Percentiles rank a stretch among this genome's conserved stretches.
These are phyloP conservation scores for Gymnorhina tibicen DNA, from an alignment of 2,113 vertebrate species.

Conservation along the genomic window DNA sequence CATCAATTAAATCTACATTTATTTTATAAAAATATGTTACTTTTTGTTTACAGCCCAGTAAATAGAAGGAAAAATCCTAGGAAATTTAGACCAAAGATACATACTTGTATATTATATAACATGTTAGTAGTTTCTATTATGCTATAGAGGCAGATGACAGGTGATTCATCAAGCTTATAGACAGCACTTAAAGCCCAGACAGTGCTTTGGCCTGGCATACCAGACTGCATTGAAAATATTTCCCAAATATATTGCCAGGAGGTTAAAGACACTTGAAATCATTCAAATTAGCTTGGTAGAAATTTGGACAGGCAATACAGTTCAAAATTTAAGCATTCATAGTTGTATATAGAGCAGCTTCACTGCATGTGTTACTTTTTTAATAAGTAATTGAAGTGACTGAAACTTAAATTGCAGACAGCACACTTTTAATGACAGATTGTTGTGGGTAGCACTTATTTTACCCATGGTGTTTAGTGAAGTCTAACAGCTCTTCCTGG, in stretches of 20 bases:
- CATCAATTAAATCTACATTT: neutral
- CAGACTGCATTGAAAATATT: neutral
- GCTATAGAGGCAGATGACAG: neutral
- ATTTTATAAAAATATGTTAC: neutral
- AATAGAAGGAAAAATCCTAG: neutral
- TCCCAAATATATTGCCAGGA: neutral
- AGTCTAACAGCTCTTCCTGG: neutral
- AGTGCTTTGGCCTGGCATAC: neutral
- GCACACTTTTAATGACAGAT: neutral
- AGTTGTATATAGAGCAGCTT: neutral
- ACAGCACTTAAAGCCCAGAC: neutral
- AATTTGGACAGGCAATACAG: neutral
- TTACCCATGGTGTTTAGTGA: neutral
- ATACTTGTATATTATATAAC: neutral
- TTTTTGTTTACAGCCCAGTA: neutral
- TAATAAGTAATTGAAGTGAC: neutral
- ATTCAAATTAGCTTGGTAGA: neutral
- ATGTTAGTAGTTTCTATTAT: neutral
- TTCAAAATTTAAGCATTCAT: neutral
- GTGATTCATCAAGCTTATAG: neutral
- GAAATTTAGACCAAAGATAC: neutral
- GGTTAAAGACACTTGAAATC: neutral
- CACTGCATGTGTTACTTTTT: neutral
- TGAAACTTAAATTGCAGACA: neutral
- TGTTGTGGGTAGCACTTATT: conserved; percentile 21